Evolutionary conservation across 2,113 vertebrate genomes (phyloP), one percentile per base, ranked within the genome.

Genomic region (Chaetodon trifascialis): DNA sequence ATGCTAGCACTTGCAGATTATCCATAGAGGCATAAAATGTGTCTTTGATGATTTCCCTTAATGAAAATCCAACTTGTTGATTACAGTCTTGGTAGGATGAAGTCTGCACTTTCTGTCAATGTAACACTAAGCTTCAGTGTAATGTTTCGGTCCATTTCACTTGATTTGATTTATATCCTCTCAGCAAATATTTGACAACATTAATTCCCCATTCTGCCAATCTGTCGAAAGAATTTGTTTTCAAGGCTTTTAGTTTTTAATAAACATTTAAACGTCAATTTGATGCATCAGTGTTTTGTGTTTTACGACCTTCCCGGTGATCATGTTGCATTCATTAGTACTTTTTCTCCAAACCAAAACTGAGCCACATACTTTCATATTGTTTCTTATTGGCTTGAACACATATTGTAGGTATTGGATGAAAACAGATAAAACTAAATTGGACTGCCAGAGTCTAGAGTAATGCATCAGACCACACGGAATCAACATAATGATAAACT

Each of bases 21-120:
- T 25, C 56, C 79, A 11, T 38, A n/a, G 64, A 86, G 12, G 83
- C 83, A 67, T 58, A 17, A 84, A 88, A 72, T 84, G 54, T 44
- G 55, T 80, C 51, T 81, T 62, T 76, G 62, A 90, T 82, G 62
- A 82, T 69, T 85, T 46, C 52, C 47, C 38, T 54, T 73, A 66
- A 84, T 81, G 69, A 72, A 84, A 84, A 82, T 55, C 40, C 16
- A 70, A 34, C 72, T 65, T 25, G 34, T 52, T 83, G 76, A 55
- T 15, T 59, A 15, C 34, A 25, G 42, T n/a, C 30, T 65, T 46
- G 19, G 46, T 38, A 30, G 38, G 62, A 62, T 84, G 68, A 14
- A 10, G 7, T 36, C 44, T 51, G 6, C 9, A 23, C 19, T 68
- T 62, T 73, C 34, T 66, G n/a, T 73, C 76, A 73, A 9, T 23